Evolutionary conservation across 2,113 vertebrate species (phyloP), one percentile per base, ranked within the genome.

Genomic region (Sporophila hypoxantha): DNA sequence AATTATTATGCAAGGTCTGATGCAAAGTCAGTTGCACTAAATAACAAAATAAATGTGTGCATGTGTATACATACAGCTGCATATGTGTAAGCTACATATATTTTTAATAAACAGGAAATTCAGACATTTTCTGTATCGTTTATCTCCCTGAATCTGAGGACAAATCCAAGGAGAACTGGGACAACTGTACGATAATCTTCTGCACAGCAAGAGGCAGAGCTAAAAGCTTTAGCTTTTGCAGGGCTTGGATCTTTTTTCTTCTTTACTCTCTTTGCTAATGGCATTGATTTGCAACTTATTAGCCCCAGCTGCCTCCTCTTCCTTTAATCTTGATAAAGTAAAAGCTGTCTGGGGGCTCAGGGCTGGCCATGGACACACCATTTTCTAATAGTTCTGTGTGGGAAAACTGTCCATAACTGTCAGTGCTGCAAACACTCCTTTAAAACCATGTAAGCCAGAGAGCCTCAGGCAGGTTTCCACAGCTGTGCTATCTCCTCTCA

Each of bases 401-500:
- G 84, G 79, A 94, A 93, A 88, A 76, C 46, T 89, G 42, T 52
- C 71, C 36, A 1, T 85, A 85, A 81, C 83, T 78, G 76, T 82
- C 75, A 77, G 55, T 70, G 73, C 56, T 79, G 84, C 89, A 90
- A 95, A 83, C 47, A 44, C 50, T 67, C 47, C 88, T 91, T 85
- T 76, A 85, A 60, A 93, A 78, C 46, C 76, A 27, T 69, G 71
- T 68, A 39, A 91, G 47, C 86, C 50, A 34, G 79, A 87, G 77
- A 79, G 93, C 92, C 92, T n/a, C 13, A 1, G 92, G 95, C 91
- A 84, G 80, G 66, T 89, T 85, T 95, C 89, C 88, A 87, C 93
- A 95, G 88, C 95, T 94, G 94, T 91, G 85, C 89, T 87, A 91
- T 90, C 91, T 92, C 65, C 84, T 71, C 87, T 74, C 61, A 26